Percentiles rank a stretch among this genome's conserved stretches.
Conservation (phyloP, 2,888 invertebrate genomes). For the Stenchaetothrips biformis region DNA sequence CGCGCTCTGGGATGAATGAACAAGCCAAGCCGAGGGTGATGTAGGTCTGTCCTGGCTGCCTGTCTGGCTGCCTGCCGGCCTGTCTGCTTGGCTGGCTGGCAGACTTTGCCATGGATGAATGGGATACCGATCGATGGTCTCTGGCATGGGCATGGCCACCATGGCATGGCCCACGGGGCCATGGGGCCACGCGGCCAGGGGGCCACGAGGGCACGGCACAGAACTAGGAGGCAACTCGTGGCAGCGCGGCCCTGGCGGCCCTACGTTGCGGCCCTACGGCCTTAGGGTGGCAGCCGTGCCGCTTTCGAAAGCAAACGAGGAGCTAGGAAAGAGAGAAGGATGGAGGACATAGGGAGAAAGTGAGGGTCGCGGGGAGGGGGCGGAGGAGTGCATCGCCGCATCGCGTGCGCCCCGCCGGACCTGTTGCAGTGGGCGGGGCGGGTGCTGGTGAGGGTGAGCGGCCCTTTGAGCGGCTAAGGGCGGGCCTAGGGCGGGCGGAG, state of each 20-base stretch:
- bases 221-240: no score
- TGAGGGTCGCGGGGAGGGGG: not conserved
- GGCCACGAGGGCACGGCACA: no score
- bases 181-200: no score
- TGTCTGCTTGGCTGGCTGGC: not conserved
- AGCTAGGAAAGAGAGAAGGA: not conserved
- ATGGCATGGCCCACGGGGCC: no score
- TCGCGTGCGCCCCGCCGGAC: conserved; percentile 12
- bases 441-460: not conserved
- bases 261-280: no score
- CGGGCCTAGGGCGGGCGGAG: not conserved
- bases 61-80: not conserved
- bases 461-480: no score
- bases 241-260: no score
- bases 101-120: not conserved
- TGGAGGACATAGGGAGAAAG: not conserved
- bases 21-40: not conserved
- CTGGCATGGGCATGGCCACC: no score
- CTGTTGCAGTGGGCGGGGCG: not conserved
- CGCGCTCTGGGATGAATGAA: not conserved
- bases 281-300: no score
- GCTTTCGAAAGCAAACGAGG: no score
- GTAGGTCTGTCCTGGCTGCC: not conserved
- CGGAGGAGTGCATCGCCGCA: conserved; percentile 2
- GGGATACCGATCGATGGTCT: not conserved